Conservation (phyloP, 23 tunicate species). For the Styela plicata region DNA sequence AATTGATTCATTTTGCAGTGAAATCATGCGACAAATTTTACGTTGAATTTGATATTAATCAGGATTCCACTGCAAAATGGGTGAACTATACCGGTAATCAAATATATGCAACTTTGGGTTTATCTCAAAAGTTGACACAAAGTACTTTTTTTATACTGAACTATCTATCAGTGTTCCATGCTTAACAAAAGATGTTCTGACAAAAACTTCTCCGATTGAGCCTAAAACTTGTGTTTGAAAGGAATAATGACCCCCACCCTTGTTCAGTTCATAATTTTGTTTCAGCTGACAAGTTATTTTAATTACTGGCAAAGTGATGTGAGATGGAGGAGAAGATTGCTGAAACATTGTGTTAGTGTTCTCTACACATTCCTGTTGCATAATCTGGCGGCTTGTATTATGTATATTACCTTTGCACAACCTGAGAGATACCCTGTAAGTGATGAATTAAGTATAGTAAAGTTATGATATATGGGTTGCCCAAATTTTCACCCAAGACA, state of each 20-base stretch:
- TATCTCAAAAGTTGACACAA: neutral
- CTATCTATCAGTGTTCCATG: too few species aligned
- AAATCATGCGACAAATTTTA: too few species aligned
- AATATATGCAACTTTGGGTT: neutral
- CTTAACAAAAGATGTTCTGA: neutral
- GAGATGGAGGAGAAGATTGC: slow-evolving; percentile 35
- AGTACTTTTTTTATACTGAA: neutral
- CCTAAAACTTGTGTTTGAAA: neutral
- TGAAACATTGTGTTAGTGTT: slow-evolving; percentile 45
- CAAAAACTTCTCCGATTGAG: neutral
- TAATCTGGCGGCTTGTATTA: slow-evolving; percentile 66
- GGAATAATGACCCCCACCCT: too few species aligned
- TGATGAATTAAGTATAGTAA: too few species aligned
- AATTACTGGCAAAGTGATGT: slow-evolving; percentile 43
- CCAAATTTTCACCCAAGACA: too few species aligned
- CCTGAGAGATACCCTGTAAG: slow-evolving; percentile 27
- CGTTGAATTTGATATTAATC: too few species aligned
- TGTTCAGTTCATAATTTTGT: neutral
- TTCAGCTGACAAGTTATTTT: slow-evolving; percentile 35
- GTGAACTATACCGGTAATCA: too few species aligned
- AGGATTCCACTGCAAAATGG: too few species aligned
- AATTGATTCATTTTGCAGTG: too few species aligned
- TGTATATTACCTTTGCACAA: slow-evolving; percentile 62
- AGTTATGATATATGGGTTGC: too few species aligned
- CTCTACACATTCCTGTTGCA: slow-evolving; percentile 45